phyloP scores from a whole-genome alignment of 2,113 vertebrate genomes.

The Tragelaphus strepsiceros region DNA sequence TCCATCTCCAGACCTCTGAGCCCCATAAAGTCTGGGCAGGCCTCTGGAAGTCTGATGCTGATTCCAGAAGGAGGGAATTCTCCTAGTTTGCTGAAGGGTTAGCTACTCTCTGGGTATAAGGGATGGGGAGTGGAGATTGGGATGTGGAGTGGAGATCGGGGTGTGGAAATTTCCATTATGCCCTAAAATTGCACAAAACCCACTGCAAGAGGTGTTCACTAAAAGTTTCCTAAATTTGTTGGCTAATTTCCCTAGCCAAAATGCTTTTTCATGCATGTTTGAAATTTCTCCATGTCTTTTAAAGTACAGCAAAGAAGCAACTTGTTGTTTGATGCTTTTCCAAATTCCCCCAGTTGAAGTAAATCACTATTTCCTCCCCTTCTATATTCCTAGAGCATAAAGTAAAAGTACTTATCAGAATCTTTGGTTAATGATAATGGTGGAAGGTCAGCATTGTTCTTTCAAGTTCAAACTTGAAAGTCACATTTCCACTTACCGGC shows the following conservation, averaged over 20 bases:
- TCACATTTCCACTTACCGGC: neutral
- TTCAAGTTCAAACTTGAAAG: neutral
- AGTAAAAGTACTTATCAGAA: neutral
- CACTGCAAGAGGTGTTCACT: neutral
- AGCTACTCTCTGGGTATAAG: neutral
- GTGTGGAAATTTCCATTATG: neutral
- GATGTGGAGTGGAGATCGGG: neutral
- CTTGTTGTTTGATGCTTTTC: neutral
- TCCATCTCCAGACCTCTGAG: neutral
- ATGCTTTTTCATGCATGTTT: neutral
- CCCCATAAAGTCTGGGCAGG: neutral
- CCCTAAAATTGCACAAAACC: neutral
- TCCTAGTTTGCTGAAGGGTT: neutral
- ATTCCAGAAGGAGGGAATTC: neutral
- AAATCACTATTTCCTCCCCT: neutral
- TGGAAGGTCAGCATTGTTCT: neutral
- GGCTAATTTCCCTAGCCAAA: neutral
- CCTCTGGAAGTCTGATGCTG: neutral
- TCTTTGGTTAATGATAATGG: neutral
- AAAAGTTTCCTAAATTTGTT: neutral
- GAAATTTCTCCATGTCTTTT: neutral
- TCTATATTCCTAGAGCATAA: neutral
- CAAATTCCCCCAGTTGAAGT: neutral
- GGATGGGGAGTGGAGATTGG: neutral
- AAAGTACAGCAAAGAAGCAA: neutral